Base-by-base conservation (phyloP, 2,113 vertebrate species). In the Clarias gariepinus region DNA sequence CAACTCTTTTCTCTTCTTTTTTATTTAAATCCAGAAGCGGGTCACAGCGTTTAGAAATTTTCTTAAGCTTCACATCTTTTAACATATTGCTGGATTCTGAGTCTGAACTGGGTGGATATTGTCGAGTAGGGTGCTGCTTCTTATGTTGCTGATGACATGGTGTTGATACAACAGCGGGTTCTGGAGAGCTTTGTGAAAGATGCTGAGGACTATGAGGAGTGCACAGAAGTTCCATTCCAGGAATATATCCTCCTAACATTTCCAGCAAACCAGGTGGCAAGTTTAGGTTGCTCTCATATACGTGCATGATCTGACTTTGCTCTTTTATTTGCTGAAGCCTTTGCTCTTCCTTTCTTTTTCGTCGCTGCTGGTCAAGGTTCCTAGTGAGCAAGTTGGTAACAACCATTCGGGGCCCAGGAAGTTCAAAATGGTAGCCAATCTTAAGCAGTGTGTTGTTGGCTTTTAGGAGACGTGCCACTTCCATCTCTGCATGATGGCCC, bases 381-480 rank as follows among this genome's bases (percentile, higher is more conserved):
- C 98, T 95, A 85, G 97, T 98, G 76, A 99, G 95, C 87, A 99
- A 91, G 86, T 98, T 98, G 73, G 98, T 99, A 64, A 99, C 98
- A 91, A 98, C 98, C 98, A 99, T 99, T 86, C 98, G 93, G 28
- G 98, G 98, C 5, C 98, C 98, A 0, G 98, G 95, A 85, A 96
- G 94, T 90, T 99, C 98, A 1, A 99, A 99, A 90, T 99, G 98
- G 79, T 99, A 98, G 7, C 98, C 98, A 95, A 99, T 93, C 93
- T 99, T 99, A 6, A 99, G 94, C 19, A 99, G 96, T 0, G 97
- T 99, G 90, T 91, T 92, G 79, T 99, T 99, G 84, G 97, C 97
- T 92, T 98, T 99, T 78, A 99, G 91, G 55, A 99, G 96, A 83
- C 97, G 95, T 13, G 98, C 93, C 0, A 99, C 97, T 91, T 99